Base-by-base conservation (phyloP, 2,797 vertebrate genomes). In the Antennarius maculatus region DNA sequence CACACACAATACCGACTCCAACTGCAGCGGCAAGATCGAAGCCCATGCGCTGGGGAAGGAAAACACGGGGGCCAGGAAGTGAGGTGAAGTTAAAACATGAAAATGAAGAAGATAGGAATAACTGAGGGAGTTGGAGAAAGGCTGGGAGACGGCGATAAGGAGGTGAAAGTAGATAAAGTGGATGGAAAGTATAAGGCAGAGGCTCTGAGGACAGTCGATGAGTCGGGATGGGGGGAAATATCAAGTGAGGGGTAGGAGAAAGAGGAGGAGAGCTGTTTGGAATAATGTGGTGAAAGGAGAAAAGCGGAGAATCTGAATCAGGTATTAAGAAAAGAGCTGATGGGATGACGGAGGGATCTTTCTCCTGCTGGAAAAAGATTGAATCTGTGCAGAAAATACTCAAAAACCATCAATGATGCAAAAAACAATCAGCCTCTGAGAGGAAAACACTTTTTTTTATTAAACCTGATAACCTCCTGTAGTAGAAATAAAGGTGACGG, bases 71-170 rank as follows among this genome's bases (percentile, higher is more conserved):
- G 11, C 31, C 61, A 45, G 49, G 7, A 46, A 43, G 61, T 1
- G 8, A 56, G 66, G 41, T 39, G 52, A 72, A 57, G 47, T 63
- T 68, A 8, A 66, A 53, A 53, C 49, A 51, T 71, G 72, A 59
- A 74, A 12, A 46, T 28, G 59, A 56, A 58, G 5, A 49, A 45
- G 61, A 66, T 11, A 69, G 52, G 3, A 77, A 34, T 31, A 61
- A 61, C 49, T 6, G 23, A 52, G 46, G 31, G 18, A 62, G 51
- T 28, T 0, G 53, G 68, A 65, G 64, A 67, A 61, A 72, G 41
- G 28, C 7, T 6, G 49, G 27, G 42, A 73, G 50, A 54, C 46
- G 29, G 45, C 34, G 45, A 66, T 52, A 67, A 61, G 23, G 48
- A 12, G 48, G 54, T 53, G 57, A 61, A 23, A 60, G 60, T 5